Base-by-base conservation (phyloP, 2,888 invertebrate genomes). In the Lepeophtheirus nordmannii region DNA sequence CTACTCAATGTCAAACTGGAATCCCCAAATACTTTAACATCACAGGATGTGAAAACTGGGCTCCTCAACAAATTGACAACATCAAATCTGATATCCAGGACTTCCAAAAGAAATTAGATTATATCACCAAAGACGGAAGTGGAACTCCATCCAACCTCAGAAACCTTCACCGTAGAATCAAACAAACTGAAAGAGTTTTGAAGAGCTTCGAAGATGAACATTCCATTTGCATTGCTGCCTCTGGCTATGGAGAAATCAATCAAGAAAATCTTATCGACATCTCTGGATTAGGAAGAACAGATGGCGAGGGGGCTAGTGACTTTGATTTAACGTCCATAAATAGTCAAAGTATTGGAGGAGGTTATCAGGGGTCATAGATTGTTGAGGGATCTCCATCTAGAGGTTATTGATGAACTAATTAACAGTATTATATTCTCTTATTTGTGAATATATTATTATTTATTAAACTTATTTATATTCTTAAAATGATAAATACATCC, bases 1-100 rank as follows among this genome's bases (percentile, higher is more conserved):
- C 60, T n/a, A 66, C 63, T 22, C 22, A 56, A 14, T 63, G 63
- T 9, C 11, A 20, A n/a, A 20, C 23, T 20, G 63, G 63, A 46
- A 17, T 46, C 8, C 53, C 63, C 3, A 22, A 63, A n/a, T 56
- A 53, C 23, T 63, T 23, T 9, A 53, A 53, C 1, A 22, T 56
- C 5, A n/a, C 3, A 10, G 56, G 56, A 53, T 56, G 53, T 53
- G 10, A 56, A 17, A 10, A 22, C n/a, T 63, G 63, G 63, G 63
- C 20, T 12, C 14, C 17, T 30, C 37, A 60, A 10, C 17, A 37
- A 38, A 22, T 60, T 22, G 22, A 23, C 22, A 2, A 1, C 8
- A 7, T 60, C 37, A 23, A 60, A 3, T 14, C 8, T n/a, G 22
- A 37, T 23, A 60, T 60, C 10, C 11, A 60, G 1, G 30, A 60